Conservation (phyloP, 2,888 invertebrate genomes). For the Linyphia triangularis region DNA sequence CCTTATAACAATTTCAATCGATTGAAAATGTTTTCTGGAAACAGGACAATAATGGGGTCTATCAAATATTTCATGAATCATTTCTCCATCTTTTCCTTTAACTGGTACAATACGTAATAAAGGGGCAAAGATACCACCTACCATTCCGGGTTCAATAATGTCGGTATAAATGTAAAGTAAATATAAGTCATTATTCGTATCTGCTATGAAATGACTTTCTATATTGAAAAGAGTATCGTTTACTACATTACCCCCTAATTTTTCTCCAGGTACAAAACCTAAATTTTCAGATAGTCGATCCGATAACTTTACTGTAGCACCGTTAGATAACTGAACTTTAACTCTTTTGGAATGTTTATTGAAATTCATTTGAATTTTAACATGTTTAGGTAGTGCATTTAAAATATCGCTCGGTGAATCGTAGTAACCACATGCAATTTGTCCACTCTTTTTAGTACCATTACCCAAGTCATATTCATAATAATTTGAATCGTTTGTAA, state of each 20-base stretch:
- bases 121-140: constrained; percentile 77
- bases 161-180: constrained; percentile 77
- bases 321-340: background rate
- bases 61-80: background rate
- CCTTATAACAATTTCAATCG: constrained; percentile 21
- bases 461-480: constrained; percentile 14
- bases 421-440: constrained; percentile 8
- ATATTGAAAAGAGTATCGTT: background rate
- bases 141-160: constrained; percentile 76
- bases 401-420: constrained; percentile 17
- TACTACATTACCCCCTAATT: background rate
- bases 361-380: background rate
- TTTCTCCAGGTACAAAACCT: constrained; percentile 10
- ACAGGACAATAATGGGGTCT: constrained; percentile 39
- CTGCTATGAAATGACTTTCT: constrained; percentile 9
- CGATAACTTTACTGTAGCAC: background rate
- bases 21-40: background rate
- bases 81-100: constrained; percentile 19
- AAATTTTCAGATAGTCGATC: background rate
- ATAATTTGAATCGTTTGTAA: background rate
- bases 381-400: background rate
- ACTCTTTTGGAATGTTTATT: constrained; percentile 7
- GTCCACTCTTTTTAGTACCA: background rate
- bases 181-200: background rate
- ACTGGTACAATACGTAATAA: constrained; percentile 77